Percentiles rank a stretch among this genome's conserved stretches.
Evolutionary conservation across 2,113 vertebrate species (phyloP).

Genomic region (Colaptes auratus): DNA sequence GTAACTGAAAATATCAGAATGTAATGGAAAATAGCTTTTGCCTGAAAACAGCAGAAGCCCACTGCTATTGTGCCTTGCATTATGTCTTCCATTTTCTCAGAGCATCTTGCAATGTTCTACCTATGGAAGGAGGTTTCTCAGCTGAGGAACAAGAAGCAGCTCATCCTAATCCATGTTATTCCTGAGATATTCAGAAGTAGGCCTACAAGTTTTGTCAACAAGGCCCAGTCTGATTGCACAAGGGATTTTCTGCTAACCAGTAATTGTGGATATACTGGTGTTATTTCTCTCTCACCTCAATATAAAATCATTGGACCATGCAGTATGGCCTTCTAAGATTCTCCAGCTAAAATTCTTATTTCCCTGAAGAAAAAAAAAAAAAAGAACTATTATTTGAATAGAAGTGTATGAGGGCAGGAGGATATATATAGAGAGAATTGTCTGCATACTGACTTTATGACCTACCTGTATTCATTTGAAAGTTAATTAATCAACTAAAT

Average conservation of each 20-base stretch:
- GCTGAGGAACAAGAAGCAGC: background rate
- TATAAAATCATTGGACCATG: background rate
- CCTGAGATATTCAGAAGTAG: background rate
- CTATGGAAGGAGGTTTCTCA: background rate
- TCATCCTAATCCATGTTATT: background rate
- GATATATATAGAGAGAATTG: background rate
- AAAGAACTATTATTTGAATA: background rate
- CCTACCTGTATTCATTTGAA: background rate
- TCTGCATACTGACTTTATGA: background rate
- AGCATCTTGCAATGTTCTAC: background rate
- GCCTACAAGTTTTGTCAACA: background rate
- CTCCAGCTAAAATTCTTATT: background rate
- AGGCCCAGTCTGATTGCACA: background rate
- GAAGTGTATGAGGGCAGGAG: accelerated
- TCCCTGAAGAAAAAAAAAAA: too few species aligned
- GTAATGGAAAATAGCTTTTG: background rate
- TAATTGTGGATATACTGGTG: background rate
- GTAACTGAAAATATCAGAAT: background rate
- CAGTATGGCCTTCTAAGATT: background rate
- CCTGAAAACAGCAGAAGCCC: background rate
- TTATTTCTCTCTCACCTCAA: background rate
- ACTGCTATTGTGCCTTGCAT: background rate
- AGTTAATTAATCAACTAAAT: background rate
- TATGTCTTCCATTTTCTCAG: background rate
- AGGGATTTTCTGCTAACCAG: background rate